Base-by-base conservation (phyloP, 2,797 vertebrate species). In the Crocodylus rhombifer region DNA sequence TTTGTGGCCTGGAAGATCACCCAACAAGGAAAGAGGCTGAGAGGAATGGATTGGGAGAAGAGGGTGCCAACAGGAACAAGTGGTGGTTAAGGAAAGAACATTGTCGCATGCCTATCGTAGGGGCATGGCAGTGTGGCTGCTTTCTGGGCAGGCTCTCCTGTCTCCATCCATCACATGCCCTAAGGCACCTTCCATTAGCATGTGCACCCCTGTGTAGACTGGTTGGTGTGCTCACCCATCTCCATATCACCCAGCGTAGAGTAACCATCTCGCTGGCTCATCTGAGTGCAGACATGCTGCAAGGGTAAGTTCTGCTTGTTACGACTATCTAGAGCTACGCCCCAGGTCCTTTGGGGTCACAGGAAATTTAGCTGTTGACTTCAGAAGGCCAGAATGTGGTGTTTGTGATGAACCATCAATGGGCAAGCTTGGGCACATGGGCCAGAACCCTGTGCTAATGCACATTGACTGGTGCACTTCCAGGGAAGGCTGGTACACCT, bases 141-240 rank as follows among this genome's bases (percentile, higher is more conserved):
- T 28, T 6, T 51, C 30, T 12, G 18, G 65, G 30, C 33, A 36
- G 67, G 67, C 67, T 80, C 21, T 82, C 15, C 76, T 62, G 18
- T 2, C 26, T 42, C 36, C 0, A 0, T 2, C 21, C 51, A 56
- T 30, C 36, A 81, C 16, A 33, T 63, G 30, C 2, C 25, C 21
- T 14, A 1, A 1, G 64, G 51, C 60, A 87, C 55, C 77, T 91
- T 25, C 25, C 55, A 4, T 71, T 15, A 42, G 36, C 17, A 9
- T 20, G 23, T 25, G 7, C 36, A 42, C 13, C 42, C 36, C 14
- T 42, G 61, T 25, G 23, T 25, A 7, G 20, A 62, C 26, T 25
- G 42, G 42, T 62, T 25, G 10, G 61, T 62, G 61, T 23, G 13
- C 61, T 10, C 20, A 21, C 61, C 23, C 36, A 23, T 73, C 36